Evolutionary conservation across 2,113 vertebrate species (phyloP).

Genomic region (Catagonus wagneri): DNA sequence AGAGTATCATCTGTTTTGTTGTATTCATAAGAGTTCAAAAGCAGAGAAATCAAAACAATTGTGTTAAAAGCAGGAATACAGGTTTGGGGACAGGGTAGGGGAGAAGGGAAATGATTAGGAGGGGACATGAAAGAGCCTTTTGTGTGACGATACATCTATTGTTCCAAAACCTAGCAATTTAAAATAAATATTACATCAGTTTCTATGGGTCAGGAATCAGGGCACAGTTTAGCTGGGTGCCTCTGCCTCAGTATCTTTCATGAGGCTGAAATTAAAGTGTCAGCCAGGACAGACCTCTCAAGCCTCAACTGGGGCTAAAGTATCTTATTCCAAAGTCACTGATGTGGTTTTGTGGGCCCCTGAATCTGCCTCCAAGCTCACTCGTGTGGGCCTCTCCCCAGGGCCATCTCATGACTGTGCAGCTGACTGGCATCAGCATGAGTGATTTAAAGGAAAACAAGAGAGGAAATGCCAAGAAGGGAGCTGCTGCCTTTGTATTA

Average conservation of each 20-base stretch:
- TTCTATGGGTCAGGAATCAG: not conserved
- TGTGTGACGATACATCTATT: not conserved
- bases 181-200: not conserved
- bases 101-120: not conserved
- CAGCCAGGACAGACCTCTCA: not conserved
- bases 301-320: not conserved
- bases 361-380: not conserved
- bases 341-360: not conserved
- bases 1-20: not conserved
- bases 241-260: not conserved
- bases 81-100: not conserved
- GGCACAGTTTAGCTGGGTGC: not conserved
- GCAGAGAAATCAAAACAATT: not conserved
- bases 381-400: not conserved
- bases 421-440: not conserved
- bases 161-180: not conserved
- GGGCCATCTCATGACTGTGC: not conserved
- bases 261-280: not conserved
- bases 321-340: not conserved
- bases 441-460: not conserved
- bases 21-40: not conserved
- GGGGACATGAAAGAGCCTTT: not conserved
- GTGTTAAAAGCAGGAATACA: not conserved
- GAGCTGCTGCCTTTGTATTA: not conserved
- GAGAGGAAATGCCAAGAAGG: not conserved